Conservation (phyloP, 2,797 vertebrate genomes). For the Holocentrus rufus region DNA sequence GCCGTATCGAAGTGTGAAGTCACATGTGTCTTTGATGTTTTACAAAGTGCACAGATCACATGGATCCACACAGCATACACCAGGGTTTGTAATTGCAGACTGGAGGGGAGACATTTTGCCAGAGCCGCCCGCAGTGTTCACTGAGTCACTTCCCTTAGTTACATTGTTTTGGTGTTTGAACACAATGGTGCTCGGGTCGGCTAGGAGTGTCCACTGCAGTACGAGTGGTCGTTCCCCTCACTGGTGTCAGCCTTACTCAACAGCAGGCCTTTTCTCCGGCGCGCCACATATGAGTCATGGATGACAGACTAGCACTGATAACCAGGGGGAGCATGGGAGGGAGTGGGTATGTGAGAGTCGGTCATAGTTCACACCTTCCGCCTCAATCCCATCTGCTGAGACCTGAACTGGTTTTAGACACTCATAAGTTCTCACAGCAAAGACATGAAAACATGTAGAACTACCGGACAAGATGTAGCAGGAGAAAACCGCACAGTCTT, state of each 20-base stretch:
- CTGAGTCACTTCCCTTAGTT: conserved; percentile 76
- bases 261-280: background rate
- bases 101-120: background rate
- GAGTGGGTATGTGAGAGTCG: conserved; percentile 1
- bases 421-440: background rate
- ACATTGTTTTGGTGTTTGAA: conserved; percentile 58
- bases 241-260: conserved; percentile 41
- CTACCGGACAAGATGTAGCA: background rate
- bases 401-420: background rate
- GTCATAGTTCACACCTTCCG: background rate
- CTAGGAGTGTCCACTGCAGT: conserved; percentile 37
- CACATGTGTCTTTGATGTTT: conserved; percentile 29
- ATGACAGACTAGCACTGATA: background rate
- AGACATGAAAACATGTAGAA: background rate
- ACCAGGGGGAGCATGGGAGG: background rate
- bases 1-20: conserved; percentile 14
- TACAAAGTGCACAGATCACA: background rate
- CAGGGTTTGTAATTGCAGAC: conserved; percentile 50
- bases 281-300: conserved; percentile 60
- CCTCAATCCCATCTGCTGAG: background rate
- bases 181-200: background rate
- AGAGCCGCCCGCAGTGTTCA: background rate
- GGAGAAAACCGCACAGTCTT: background rate
- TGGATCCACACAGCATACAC: conserved; percentile 12
- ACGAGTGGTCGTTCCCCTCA: conserved; percentile 29